These are phyloP conservation scores for Strix occidentalis DNA, from an alignment of 2,797 vertebrate genomes.

Conservation along the genomic window DNA sequence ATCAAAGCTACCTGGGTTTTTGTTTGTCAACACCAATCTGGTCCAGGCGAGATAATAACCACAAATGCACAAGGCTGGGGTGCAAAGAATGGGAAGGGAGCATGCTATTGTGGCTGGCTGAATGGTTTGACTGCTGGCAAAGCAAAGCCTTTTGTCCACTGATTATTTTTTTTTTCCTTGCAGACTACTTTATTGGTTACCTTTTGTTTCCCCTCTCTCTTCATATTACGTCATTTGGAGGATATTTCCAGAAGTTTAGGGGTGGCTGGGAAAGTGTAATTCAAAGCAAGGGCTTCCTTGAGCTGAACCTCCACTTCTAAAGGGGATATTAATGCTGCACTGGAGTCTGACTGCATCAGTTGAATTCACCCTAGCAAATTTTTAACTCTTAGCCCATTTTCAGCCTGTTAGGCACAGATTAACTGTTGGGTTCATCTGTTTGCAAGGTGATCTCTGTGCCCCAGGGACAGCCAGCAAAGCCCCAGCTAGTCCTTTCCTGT, in stretches of 20 bases:
- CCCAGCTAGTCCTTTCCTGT: not conserved
- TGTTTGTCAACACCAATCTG: conserved; percentile 11
- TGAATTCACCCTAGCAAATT: not conserved
- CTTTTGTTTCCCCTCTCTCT: not conserved
- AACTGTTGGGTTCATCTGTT: not conserved
- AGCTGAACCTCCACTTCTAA: not conserved
- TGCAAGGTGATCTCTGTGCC: not conserved
- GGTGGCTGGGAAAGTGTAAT: not conserved
- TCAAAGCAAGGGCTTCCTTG: not conserved
- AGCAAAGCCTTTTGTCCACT: not conserved
- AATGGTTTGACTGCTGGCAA: not conserved
- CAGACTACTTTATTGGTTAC: not conserved
- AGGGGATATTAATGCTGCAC: not conserved
- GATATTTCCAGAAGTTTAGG: not conserved
- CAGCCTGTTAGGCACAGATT: not conserved
- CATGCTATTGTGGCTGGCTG: not conserved
- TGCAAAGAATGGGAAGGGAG: not conserved
- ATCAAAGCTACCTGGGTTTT: not conserved
- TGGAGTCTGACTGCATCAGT: not conserved
- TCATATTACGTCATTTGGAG: not conserved
- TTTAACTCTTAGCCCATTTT: not conserved
- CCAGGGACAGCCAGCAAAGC: not conserved
- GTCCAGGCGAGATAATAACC: conserved; percentile 23
- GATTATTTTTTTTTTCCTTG: not conserved
- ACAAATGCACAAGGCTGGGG: not conserved